Conservation (phyloP, 2,888 invertebrate genomes). For the Congeria kusceri region DNA sequence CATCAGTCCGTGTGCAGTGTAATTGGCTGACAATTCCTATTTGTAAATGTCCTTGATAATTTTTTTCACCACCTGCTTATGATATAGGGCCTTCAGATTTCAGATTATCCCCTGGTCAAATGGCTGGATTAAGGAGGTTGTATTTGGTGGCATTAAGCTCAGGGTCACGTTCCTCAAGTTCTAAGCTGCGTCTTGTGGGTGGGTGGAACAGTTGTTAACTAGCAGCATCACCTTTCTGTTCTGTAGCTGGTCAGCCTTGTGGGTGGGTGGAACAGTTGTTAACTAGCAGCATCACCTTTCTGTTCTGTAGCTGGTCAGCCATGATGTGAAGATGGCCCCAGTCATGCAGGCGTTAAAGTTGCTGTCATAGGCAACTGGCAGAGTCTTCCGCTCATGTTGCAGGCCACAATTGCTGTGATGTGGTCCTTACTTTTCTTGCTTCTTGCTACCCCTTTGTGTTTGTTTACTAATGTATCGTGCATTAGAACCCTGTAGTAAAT, state of each 20-base stretch:
- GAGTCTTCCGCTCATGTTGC: slow-evolving; percentile 42
- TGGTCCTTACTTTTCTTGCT: slow-evolving; percentile 42
- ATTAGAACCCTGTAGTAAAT: slow-evolving; percentile 37
- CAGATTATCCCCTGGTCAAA: slow-evolving; percentile 47
- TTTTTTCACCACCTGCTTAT: slow-evolving; percentile 22
- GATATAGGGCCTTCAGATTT: slow-evolving; percentile 18
- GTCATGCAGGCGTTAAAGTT: slow-evolving; percentile 50
- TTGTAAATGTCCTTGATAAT: too few relatives aligned
- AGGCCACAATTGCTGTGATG: slow-evolving; percentile 35
- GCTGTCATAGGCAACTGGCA: slow-evolving; percentile 37
- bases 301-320: slow-evolving; percentile 31
- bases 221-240: slow-evolving; percentile 26
- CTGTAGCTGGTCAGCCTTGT: slow-evolving; percentile 33
- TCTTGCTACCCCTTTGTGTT: slow-evolving; percentile 1
- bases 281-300: slow-evolving; percentile 34
- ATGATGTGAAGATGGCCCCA: slow-evolving; percentile 24
- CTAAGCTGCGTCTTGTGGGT: slow-evolving; percentile 22
- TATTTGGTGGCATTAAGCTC: slow-evolving; percentile 37
- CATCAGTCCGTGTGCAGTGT: too few relatives aligned
- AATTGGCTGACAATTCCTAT: too few relatives aligned
- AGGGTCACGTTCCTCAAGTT: slow-evolving; percentile 16
- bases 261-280: slow-evolving; percentile 51
- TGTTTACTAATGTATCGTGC: slow-evolving; percentile 11
- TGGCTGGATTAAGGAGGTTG: slow-evolving; percentile 43
- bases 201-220: slow-evolving; percentile 47